Percentiles rank a stretch among this genome's conserved stretches.
These are phyloP conservation scores for Creontiades dilutus DNA, from an alignment of 2,888 invertebrate genomes.

Conservation along the genomic window DNA sequence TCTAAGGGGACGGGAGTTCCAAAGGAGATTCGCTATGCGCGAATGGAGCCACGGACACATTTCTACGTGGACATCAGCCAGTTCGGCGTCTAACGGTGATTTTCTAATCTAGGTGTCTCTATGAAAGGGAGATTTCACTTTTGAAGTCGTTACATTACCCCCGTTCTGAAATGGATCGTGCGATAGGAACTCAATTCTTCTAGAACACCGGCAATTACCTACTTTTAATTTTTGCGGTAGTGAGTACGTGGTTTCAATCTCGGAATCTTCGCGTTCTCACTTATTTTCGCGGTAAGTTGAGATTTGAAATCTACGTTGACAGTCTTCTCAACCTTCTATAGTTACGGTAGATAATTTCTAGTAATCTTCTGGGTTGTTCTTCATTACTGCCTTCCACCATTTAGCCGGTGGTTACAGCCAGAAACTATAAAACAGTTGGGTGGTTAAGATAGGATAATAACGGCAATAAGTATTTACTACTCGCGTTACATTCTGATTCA, in stretches of 20 bases:
- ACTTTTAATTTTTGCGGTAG: neutral
- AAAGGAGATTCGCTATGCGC: neutral
- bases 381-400: too few species aligned
- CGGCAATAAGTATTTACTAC: too few species aligned
- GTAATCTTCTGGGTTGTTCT: neutral
- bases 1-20: neutral
- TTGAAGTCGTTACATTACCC: constrained; percentile 31
- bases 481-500: too few species aligned
- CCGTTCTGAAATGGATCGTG: constrained; percentile 42
- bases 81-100: constrained; percentile 20
- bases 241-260: neutral
- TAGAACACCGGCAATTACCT: neutral
- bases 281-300: neutral
- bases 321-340: too few species aligned
- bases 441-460: too few species aligned
- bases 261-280: neutral
- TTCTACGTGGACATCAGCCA: neutral
- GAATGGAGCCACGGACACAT: constrained; percentile 1
- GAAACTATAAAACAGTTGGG: too few species aligned
- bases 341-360: neutral
- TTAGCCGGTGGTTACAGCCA: too few species aligned
- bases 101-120: constrained; percentile 38
- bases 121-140: constrained; percentile 35
- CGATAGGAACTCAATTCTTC: neutral
- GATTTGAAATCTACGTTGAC: neutral